phyloP scores from a whole-genome alignment of 1,140 invertebrate species.

The Tetragonula clypearis region DNA sequence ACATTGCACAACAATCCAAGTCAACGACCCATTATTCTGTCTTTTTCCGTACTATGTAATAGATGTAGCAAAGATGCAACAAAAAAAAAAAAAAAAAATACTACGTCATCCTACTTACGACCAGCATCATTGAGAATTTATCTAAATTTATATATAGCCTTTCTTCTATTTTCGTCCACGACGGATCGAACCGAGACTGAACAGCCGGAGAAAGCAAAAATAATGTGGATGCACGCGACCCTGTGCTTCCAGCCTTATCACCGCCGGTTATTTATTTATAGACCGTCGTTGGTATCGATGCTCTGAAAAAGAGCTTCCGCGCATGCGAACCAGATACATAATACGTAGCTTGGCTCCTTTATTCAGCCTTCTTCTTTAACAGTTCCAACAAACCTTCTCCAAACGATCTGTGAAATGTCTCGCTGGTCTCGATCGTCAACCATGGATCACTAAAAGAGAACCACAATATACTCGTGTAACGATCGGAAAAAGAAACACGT shows the following conservation, averaged over 20 bases:
- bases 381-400: too few relatives aligned
- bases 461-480: background rate
- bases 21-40: too few relatives aligned
- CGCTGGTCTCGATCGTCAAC: background rate
- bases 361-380: background rate
- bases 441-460: background rate
- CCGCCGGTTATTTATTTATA: conserved; percentile 68
- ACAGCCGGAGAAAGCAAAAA: background rate
- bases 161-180: background rate
- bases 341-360: background rate
- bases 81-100: background rate
- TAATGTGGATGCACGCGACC: background rate
- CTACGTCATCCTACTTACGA: background rate
- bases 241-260: conserved; percentile 51
- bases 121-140: background rate
- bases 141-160: background rate
- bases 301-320: conserved; percentile 26
- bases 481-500: background rate
- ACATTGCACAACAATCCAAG: background rate
- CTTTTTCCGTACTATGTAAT: background rate
- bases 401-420: background rate
- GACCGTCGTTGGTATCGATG: conserved; percentile 29
- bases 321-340: background rate
- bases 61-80: background rate
- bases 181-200: background rate